phyloP scores from a whole-genome alignment of 2,888 invertebrate genomes.

The Muschampia plurimacula region DNA sequence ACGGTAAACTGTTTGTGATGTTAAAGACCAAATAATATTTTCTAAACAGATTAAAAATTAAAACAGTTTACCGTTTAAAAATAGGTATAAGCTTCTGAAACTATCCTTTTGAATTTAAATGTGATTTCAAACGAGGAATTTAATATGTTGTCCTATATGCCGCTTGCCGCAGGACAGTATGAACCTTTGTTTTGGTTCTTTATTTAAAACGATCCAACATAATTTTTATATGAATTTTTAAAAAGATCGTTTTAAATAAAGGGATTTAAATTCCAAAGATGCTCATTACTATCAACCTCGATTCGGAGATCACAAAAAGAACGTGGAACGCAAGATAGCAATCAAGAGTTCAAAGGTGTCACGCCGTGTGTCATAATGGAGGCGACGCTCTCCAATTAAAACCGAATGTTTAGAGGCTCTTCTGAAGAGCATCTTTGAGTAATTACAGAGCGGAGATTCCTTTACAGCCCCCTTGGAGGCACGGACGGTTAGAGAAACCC shows the following conservation, averaged over 20 bases:
- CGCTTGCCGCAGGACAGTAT: no score
- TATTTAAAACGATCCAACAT: no score
- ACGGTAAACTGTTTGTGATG: no score
- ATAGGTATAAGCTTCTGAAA: no score
- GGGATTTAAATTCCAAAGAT: slow-evolving; percentile 37
- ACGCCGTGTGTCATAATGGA: slow-evolving; percentile 73
- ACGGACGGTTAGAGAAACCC: slow-evolving; percentile 56
- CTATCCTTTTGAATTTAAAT: no score
- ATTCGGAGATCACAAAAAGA: slow-evolving; percentile 48
- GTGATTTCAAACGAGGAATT: no score
- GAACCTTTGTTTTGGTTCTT: no score
- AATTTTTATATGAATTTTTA: background rate
- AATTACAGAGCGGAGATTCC: slow-evolving; percentile 63
- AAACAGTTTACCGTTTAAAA: no score
- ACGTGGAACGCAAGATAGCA: slow-evolving; percentile 62
- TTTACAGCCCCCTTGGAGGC: slow-evolving; percentile 52
- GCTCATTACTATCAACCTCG: slow-evolving; percentile 32
- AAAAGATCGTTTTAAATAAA: slow-evolving; percentile 11
- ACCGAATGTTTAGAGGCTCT: slow-evolving; percentile 68
- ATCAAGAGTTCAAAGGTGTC: slow-evolving; percentile 72
- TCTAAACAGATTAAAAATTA: no score
- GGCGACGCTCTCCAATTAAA: slow-evolving; percentile 79
- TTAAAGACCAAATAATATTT: no score
- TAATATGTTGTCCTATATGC: no score
- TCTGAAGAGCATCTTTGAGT: slow-evolving; percentile 64